Evolutionary conservation across 1,140 invertebrate genomes (phyloP).

Genomic region (Saccostrea cuccullata): DNA sequence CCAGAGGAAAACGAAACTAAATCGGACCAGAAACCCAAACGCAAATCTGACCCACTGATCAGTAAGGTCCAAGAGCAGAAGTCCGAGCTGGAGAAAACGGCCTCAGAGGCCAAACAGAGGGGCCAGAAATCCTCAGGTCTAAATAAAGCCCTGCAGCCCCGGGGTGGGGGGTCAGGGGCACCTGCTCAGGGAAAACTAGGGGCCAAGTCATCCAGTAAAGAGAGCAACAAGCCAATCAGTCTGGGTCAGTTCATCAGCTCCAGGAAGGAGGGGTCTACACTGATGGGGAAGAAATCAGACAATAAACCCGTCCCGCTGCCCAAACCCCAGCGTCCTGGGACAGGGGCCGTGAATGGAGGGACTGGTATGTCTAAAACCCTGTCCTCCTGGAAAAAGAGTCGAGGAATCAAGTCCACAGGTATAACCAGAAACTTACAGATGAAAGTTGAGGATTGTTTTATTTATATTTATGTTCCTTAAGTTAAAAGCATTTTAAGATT

Average conservation of each 20-base stretch:
- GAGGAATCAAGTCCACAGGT: slow-evolving; percentile 55
- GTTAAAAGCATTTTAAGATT: no score
- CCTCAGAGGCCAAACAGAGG: neutral
- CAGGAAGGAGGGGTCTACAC: neutral
- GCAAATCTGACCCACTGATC: slow-evolving; percentile 33
- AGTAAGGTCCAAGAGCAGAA: slow-evolving; percentile 24
- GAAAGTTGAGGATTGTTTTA: neutral
- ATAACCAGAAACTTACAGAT: neutral
- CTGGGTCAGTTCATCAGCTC: slow-evolving; percentile 46
- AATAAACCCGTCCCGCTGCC: neutral
- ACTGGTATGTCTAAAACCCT: slow-evolving; percentile 63
- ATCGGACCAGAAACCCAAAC: neutral
- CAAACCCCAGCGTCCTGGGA: neutral
- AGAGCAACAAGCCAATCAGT: slow-evolving; percentile 18
- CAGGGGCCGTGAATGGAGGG: neutral
- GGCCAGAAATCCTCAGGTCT: slow-evolving; percentile 1
- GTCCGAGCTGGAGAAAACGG: neutral
- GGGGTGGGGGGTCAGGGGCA: slow-evolving; percentile 24
- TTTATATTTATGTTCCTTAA: neutral
- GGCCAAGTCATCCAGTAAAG: neutral
- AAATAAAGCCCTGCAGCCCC: slow-evolving; percentile 59
- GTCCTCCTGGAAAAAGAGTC: slow-evolving; percentile 65
- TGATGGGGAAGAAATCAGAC: slow-evolving; percentile 29
- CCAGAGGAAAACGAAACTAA: slow-evolving; percentile 24
- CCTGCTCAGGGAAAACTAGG: neutral